These are phyloP conservation scores for Hirtodrosophila confusa DNA, from an alignment of 2,888 invertebrate genomes.

Conservation along the genomic window DNA sequence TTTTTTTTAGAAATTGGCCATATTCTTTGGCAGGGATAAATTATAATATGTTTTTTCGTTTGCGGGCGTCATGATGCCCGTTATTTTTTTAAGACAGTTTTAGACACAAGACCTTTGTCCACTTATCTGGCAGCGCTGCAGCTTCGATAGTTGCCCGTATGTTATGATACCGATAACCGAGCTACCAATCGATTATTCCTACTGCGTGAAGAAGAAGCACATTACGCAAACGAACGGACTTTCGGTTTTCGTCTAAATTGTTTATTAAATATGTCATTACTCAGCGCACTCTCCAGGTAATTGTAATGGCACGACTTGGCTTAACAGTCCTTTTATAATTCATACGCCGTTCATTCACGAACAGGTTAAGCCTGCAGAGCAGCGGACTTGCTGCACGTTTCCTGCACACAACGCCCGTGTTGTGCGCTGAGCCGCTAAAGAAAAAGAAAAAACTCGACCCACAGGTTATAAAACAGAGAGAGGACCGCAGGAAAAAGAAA, in stretches of 20 bases:
- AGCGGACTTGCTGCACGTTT: slow-evolving; percentile 38
- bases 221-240: slow-evolving; percentile 61
- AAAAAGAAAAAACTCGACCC: slow-evolving; percentile 95
- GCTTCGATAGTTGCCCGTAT: slow-evolving; percentile 15
- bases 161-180: slow-evolving; percentile 16
- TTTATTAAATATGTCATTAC: slow-evolving; percentile 68
- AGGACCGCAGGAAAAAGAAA: slow-evolving; percentile 92
- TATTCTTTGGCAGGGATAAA: too few species aligned
- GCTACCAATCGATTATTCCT: neutral
- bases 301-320: neutral
- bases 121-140: slow-evolving; percentile 5
- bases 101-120: too few species aligned
- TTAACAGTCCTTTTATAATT: neutral
- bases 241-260: slow-evolving; percentile 22
- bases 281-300: slow-evolving; percentile 68
- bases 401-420: slow-evolving; percentile 76
- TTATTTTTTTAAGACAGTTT: too few species aligned
- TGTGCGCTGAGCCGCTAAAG: slow-evolving; percentile 92
- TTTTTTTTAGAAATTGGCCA: too few species aligned
- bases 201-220: slow-evolving; percentile 37
- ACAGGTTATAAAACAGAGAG: slow-evolving; percentile 90
- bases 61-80: too few species aligned
- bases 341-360: slow-evolving; percentile 22
- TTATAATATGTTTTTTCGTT: too few species aligned
- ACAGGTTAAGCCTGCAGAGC: slow-evolving; percentile 59